phyloP scores from a whole-genome alignment of 2,888 invertebrate species.

The Xestoiulus laeticollis region DNA sequence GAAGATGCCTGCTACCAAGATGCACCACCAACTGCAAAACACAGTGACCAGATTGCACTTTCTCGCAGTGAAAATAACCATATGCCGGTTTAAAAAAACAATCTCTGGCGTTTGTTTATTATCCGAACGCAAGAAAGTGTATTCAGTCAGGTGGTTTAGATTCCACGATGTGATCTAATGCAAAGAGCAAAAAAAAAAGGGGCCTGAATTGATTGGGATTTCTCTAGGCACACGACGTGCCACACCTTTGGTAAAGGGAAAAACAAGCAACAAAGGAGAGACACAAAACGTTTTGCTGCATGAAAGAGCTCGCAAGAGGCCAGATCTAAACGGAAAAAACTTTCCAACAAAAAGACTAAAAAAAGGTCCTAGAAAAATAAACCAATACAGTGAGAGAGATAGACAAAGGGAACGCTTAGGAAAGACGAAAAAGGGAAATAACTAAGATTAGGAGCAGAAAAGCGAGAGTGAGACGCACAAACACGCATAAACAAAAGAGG shows the following conservation, averaged over 20 bases:
- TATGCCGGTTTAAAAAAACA: constrained; percentile 47
- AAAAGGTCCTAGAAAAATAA: not conserved
- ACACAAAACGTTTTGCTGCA: constrained; percentile 48
- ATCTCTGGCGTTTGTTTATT: constrained; percentile 40
- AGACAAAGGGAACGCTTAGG: constrained; percentile 39
- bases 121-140: constrained; percentile 20
- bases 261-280: constrained; percentile 43
- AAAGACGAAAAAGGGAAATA: not conserved
- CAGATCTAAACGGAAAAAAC: constrained; percentile 36
- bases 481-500: constrained; percentile 23
- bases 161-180: constrained; percentile 43
- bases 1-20: not conserved
- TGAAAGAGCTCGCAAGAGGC: constrained; percentile 18
- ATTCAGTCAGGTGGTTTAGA: constrained; percentile 48
- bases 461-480: constrained; percentile 22
- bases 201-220: constrained; percentile 32
- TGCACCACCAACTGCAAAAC: too few species aligned
- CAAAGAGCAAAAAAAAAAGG: constrained; percentile 30
- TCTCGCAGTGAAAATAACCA: constrained; percentile 36
- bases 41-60: not conserved
- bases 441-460: constrained; percentile 45
- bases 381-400: constrained; percentile 15
- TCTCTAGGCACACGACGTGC: not conserved
- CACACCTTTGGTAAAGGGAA: constrained; percentile 41
- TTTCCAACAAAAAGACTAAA: constrained; percentile 16